Percentiles rank a stretch among this genome's conserved stretches.
Conservation (phyloP, 2,888 invertebrate species). For the Osmoderma eremita region DNA sequence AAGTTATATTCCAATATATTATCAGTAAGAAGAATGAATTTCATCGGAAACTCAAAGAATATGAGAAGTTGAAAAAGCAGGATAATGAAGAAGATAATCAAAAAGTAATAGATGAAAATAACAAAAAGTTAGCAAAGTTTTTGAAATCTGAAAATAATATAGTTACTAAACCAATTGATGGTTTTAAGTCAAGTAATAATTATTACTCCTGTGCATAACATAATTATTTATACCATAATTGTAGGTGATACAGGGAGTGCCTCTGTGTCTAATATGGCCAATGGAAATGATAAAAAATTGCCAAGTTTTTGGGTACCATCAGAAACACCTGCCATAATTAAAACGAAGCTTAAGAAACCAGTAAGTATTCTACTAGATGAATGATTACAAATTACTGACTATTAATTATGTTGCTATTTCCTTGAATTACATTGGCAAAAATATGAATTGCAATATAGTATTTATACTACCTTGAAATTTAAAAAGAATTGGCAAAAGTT, state of each 20-base stretch:
- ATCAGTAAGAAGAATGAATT: constrained; percentile 94
- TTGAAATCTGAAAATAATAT: constrained; percentile 85
- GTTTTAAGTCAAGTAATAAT: constrained; percentile 57
- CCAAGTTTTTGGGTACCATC: constrained; percentile 98
- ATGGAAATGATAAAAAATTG: constrained; percentile 79
- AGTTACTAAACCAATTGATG: constrained; percentile 65
- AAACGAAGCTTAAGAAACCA: constrained; percentile 78
- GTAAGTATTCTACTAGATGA: constrained; percentile 61
- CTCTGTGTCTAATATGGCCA: constrained; percentile 78
- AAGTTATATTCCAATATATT: constrained; percentile 94
- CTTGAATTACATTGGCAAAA: too few relatives aligned
- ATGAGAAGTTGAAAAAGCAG: constrained; percentile 84
- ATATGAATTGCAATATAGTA: too few relatives aligned
- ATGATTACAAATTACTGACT: too few relatives aligned
- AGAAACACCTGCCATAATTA: constrained; percentile 84
- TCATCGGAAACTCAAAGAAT: constrained; percentile 88
- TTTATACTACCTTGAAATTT: too few relatives aligned
- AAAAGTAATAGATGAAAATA: constrained; percentile 77
- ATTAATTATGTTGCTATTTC: too few relatives aligned
- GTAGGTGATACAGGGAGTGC: constrained; percentile 49
- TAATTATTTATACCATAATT: constrained; percentile 21
- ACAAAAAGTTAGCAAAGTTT: constrained; percentile 80
- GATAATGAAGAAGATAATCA: constrained; percentile 78
- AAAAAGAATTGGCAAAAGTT: too few relatives aligned
- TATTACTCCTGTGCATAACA: neutral